Base-by-base conservation (phyloP, 2,113 vertebrate species). In the Pitta sordida region DNA sequence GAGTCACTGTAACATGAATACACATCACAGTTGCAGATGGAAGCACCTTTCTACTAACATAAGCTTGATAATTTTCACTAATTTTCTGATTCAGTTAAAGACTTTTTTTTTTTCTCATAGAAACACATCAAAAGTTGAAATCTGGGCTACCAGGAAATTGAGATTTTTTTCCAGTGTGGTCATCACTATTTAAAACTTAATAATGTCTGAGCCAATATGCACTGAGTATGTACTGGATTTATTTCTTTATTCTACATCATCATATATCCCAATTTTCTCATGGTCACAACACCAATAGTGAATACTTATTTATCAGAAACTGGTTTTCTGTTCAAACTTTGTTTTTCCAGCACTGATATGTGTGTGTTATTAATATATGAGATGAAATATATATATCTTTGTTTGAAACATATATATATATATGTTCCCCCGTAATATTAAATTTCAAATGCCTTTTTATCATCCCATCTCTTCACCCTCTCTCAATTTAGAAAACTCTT, bases 391-490 rank as follows among this genome's bases (percentile, higher is more conserved):
- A 48, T 43, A 58, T 76, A 49, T 34, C 73, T 63, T 10, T 41
- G 39, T 41, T 10, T 41, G 39, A n/a, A n/a, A 58, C 60, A 39
- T 27, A 49, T 71, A 59, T 90, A 76, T 62, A 67, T 68, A 49
- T 73, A 63, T 81, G n/a, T 80, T 86, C 11, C 10, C 18, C 15
- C 60, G 16, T 60, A 84, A 76, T 94, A 95, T 92, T 79, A 79
- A 64, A 84, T 92, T 95, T 84, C 62, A 91, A 64, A 88, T 85
- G 16, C 20, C 65, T 89, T 91, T 84, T 84, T 86, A 75, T 82
- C 60, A 78, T 79, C 39, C 11, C 4, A 34, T 78, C 21, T 89
- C n/a, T 84, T 81, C 23, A 30, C 6, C 5, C 8, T 55, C 36
- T 83, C 56, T 86, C 79, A 75, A 6, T 92, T 86, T 84, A 92